Base-by-base conservation (phyloP, 1,140 invertebrate species). In the Capitella teleta region DNA sequence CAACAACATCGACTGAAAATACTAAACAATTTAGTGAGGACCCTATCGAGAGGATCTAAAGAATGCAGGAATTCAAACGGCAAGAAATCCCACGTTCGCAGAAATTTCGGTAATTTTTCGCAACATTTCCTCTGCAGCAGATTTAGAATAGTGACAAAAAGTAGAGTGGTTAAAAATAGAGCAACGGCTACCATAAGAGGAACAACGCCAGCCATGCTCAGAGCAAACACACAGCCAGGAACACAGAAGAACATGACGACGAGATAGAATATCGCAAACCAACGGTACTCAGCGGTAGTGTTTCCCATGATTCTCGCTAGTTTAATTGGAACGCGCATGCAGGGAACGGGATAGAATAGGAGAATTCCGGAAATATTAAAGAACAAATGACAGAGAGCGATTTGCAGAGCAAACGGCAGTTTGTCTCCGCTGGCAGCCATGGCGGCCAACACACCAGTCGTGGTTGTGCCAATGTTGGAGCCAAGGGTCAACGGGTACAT, bases 301-400 rank as follows among this genome's bases (percentile, higher is more conserved):
- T 69, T 67, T 1, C 79, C 75, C 12, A 82, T 61, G 21, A 64
- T 61, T 50, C 73, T 74, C 3, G 79, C 75, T 42, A 80, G 53
- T 19, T 59, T 57, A 3, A 82, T 75, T 0, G 81, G 80, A 30
- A 76, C 59, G 28, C 81, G 58, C 52, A 77, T 67, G 50, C 72
- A 72, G 14, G 79, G 79, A 23, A 82, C 62, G 0, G 78, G 75
- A 56, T 80, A 82, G 59, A 78, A 82, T 0, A 82, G 26, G 0
- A 81, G 14, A 28, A 81, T 77, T 2, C 80, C 80, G n/a, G 73
- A 62, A 3, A 82, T 49, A 61, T 82, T 82, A 61, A 82, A 82
- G 40, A 82, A 75, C 1, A 80, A 61, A 64, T 82, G 80, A 71
- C 8, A 8, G 30, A 32, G 30, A 10, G 30, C 30, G 8, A 32